Evolutionary conservation across 2,888 invertebrate genomes (phyloP).

Genomic region (Exocentrus adspersus): DNA sequence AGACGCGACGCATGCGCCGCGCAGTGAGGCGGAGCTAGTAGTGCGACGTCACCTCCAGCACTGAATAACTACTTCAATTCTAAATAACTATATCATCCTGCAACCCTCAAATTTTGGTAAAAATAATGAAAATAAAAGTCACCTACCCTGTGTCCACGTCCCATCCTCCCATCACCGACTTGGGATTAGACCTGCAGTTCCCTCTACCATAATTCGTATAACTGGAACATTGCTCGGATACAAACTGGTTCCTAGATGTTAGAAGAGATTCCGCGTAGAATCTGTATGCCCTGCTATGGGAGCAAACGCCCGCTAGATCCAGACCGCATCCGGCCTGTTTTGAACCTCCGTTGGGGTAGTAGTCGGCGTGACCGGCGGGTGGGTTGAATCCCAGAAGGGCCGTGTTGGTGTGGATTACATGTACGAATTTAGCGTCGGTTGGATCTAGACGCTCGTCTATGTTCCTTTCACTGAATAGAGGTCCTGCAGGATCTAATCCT

Average conservation of each 20-base stretch:
- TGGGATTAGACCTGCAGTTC: slow-evolving; percentile 28
- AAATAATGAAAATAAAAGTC: too few species aligned
- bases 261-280: slow-evolving; percentile 63
- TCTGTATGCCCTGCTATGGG: slow-evolving; percentile 61
- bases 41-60: too few species aligned
- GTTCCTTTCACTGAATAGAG: slow-evolving; percentile 47
- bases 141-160: neutral
- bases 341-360: slow-evolving; percentile 58
- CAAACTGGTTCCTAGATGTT: slow-evolving; percentile 28
- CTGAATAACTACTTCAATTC: too few species aligned
- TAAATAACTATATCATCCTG: too few species aligned
- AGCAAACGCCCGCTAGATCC: slow-evolving; percentile 56
- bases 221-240: slow-evolving; percentile 31
- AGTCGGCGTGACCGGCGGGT: slow-evolving; percentile 57
- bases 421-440: slow-evolving; percentile 56
- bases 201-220: slow-evolving; percentile 29
- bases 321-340: slow-evolving; percentile 57
- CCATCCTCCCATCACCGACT: slow-evolving; percentile 41
- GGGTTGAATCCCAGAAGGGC: slow-evolving; percentile 38
- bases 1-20: too few species aligned
- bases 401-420: slow-evolving; percentile 57
- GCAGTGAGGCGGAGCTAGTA: too few species aligned
- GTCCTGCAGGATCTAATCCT: slow-evolving; percentile 58
- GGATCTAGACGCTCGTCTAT: slow-evolving; percentile 53
- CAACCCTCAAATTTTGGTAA: too few species aligned